Evolutionary conservation across 2,888 invertebrate genomes (phyloP).

Genomic region (Tinea semifulvella): DNA sequence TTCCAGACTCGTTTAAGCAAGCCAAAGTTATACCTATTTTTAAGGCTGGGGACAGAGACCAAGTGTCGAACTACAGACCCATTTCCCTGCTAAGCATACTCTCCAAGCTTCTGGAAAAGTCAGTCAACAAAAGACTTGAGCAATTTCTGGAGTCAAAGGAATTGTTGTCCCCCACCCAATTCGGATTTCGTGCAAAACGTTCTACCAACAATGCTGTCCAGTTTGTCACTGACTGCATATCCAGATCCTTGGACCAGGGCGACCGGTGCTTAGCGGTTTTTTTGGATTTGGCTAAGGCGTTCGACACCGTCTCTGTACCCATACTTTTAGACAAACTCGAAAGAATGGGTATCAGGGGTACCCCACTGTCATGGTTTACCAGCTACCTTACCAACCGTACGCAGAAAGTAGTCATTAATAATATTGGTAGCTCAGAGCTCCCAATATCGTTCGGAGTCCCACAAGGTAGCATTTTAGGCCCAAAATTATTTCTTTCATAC

Average conservation of each 20-base stretch:
- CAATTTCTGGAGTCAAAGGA: not conserved
- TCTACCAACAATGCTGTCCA: not conserved
- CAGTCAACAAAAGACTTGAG: not conserved
- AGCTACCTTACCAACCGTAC: too few species aligned
- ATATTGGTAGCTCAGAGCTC: too few species aligned
- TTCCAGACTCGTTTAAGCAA: slow-evolving; percentile 16
- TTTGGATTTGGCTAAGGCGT: not conserved
- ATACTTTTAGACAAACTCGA: not conserved
- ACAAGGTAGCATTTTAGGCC: too few species aligned
- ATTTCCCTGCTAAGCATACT: slow-evolving; percentile 9
- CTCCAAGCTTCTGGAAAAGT: not conserved
- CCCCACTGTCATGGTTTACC: not conserved
- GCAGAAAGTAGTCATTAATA: too few species aligned
- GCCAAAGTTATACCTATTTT: slow-evolving; percentile 16
- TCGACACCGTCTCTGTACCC: not conserved
- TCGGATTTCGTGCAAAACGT: not conserved
- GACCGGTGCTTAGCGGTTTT: not conserved
- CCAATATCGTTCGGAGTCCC: too few species aligned
- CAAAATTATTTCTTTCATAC: too few species aligned
- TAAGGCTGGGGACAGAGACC: slow-evolving; percentile 14
- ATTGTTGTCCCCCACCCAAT: not conserved
- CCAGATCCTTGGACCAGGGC: not conserved
- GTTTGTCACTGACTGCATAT: not conserved
- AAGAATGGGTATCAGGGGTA: not conserved
- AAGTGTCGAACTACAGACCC: slow-evolving; percentile 15